Evolutionary conservation across 2,797 vertebrate species (phyloP), one percentile per base, ranked within the genome.

Genomic region (Sebastes ruberrimus): DNA sequence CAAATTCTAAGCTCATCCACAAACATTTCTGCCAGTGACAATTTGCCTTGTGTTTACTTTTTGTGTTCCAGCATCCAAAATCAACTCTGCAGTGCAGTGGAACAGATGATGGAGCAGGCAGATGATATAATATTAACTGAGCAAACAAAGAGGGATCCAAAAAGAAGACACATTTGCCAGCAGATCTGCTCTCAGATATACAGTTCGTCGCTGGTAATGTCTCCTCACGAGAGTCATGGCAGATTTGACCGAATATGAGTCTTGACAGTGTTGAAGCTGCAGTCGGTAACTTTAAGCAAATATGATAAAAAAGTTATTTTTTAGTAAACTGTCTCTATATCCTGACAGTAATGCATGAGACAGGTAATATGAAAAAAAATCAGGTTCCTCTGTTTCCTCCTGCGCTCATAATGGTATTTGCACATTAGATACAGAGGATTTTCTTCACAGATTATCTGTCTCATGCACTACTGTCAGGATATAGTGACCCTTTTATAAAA

Each of bases 41-140:
- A 23, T 80, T 80, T 86, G 49, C 80, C 72, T 74, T 64, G 38
- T 60, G 7, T 78, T 78, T 33, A 71, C 78, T 53, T 74, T 59
- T 59, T 59, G 74, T 73, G 60, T 65, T 69, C 7, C 52, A 49
- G 25, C 52, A 38, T 72, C 69, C 18, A 52, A 32, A 71, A 52
- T 57, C 42, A 66, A 23, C 22, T 57, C 69, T 30, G 23, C 25
- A 27, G 46, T 18, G 46, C 66, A 32, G 61, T 8, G 18, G 14
- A 49, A 18, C 4, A 59, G 27, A 55, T 1, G 22, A 64, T 23
- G 64, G 25, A 60, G 71, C 67, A 38, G 70, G 5, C n/a, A 46
- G 80, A 33, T 46, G 68, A 52, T 65, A 4, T 38, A 5, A 52
- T 7, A 27, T 62, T 18, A 38, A 28, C 35, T 38, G 22, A 52